Evolutionary conservation across 2,113 vertebrate genomes (phyloP).

Genomic region (Gnathonemus longibarbis): DNA sequence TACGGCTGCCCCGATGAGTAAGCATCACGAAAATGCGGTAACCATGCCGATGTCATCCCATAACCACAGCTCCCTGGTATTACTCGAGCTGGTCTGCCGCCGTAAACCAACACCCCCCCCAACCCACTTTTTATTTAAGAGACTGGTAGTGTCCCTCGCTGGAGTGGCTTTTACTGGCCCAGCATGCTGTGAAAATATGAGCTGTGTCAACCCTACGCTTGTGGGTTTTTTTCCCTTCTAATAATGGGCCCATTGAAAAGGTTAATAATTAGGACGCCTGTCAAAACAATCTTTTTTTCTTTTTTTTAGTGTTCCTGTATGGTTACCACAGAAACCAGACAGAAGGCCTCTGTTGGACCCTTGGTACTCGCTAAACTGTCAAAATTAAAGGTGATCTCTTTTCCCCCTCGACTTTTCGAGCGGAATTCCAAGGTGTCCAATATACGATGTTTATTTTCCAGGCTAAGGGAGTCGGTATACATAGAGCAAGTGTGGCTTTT

Average conservation of each 20-base stretch:
- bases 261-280: constrained; percentile 36
- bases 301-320: constrained; percentile 29
- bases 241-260: constrained; percentile 54
- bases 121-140: constrained; percentile 12
- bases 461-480: constrained; percentile 42
- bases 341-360: constrained; percentile 16
- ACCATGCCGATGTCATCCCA: not conserved
- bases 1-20: not conserved
- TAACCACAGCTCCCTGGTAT: constrained; percentile 5
- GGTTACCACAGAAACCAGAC: constrained; percentile 39
- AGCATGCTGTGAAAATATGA: constrained; percentile 45
- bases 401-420: constrained; percentile 4
- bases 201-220: constrained; percentile 37
- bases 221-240: constrained; percentile 30
- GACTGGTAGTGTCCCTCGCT: not conserved
- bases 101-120: constrained; percentile 26
- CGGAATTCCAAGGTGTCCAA: constrained; percentile 36
- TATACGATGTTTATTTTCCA: constrained; percentile 49
- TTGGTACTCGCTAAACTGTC: not conserved
- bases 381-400: constrained; percentile 17
- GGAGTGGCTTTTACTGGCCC: constrained; percentile 50
- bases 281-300: constrained; percentile 42
- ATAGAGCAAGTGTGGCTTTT: constrained; percentile 31
- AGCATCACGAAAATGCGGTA: not conserved
- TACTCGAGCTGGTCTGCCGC: not conserved